A percentile compares a stretch with the other conserved stretches of the same genome.
Conservation (phyloP, 1,140 invertebrate species). For the Mamestra configurata region DNA sequence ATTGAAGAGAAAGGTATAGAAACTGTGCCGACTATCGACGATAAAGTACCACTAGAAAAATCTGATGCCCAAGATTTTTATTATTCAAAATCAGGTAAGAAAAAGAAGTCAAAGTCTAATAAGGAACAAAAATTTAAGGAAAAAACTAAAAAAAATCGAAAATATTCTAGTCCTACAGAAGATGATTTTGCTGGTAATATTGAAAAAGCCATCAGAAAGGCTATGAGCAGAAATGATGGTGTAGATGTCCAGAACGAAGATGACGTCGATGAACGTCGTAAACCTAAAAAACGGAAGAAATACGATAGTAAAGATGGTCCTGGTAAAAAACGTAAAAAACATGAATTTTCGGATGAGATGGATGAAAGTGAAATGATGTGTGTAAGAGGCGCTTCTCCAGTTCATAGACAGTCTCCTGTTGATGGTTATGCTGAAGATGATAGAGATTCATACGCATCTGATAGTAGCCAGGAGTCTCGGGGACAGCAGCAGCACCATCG, state of each 20-base stretch:
- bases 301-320: conserved; percentile 80
- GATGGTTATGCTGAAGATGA: conserved; percentile 78
- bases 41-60: conserved; percentile 68
- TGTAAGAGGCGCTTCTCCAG: conserved; percentile 91
- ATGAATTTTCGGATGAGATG: conserved; percentile 89
- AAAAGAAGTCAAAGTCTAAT: conserved; percentile 84
- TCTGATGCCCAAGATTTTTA: conserved; percentile 70
- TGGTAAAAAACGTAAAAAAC: conserved; percentile 86
- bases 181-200: conserved; percentile 93
- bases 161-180: conserved; percentile 80
- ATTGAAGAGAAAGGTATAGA: conserved; percentile 73
- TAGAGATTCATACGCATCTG: conserved; percentile 87
- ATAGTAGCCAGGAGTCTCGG: conserved; percentile 87
- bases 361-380: conserved; percentile 94
- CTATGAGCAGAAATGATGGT: conserved; percentile 89
- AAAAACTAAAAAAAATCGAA: conserved; percentile 81
- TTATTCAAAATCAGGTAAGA: conserved; percentile 84
- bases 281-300: conserved; percentile 87
- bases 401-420: conserved; percentile 76
- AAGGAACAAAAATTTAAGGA: conserved; percentile 82
- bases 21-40: conserved; percentile 55
- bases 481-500: conserved; percentile 73
- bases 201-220: conserved; percentile 92
- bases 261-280: conserved; percentile 84
- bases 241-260: conserved; percentile 87